phyloP scores from a whole-genome alignment of 2,888 invertebrate genomes.

The Hybos culiciformis region DNA sequence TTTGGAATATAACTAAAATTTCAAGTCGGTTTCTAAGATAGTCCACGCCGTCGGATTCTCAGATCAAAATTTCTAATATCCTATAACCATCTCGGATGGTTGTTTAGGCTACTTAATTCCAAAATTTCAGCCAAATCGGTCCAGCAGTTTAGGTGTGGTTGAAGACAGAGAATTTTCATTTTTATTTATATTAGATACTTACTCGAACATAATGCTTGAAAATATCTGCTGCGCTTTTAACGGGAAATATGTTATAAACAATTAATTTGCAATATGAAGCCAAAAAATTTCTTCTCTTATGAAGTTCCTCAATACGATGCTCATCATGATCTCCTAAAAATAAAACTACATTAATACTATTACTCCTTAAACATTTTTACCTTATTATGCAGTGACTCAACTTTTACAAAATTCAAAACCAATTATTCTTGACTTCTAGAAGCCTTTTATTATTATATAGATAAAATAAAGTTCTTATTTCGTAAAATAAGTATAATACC shows the following conservation, averaged over 20 bases:
- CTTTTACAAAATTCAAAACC: background rate
- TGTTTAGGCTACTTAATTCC: too few species aligned
- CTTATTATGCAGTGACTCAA: slow-evolving; percentile 1
- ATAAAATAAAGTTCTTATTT: slow-evolving; percentile 14
- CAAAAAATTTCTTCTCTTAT: slow-evolving; percentile 89
- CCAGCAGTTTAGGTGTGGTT: too few species aligned
- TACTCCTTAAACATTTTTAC: background rate
- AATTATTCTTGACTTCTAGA: background rate
- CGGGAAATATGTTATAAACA: slow-evolving; percentile 92
- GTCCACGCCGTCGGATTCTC: too few species aligned
- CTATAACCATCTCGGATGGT: too few species aligned
- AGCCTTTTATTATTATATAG: slow-evolving; percentile 1
- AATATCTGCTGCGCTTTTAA: slow-evolving; percentile 81
- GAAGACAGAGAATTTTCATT: background rate
- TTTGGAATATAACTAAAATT: too few species aligned
- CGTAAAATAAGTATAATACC: slow-evolving; percentile 36
- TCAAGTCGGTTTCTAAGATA: too few species aligned
- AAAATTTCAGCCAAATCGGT: too few species aligned
- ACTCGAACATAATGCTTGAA: slow-evolving; percentile 96
- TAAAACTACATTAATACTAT: background rate
- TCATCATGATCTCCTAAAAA: slow-evolving; percentile 81
- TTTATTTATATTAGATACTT: slow-evolving; percentile 16
- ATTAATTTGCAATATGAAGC: slow-evolving; percentile 96
- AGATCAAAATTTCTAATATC: too few species aligned
- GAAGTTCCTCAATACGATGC: slow-evolving; percentile 90